Evolutionary conservation across 2,113 vertebrate genomes (phyloP).

Genomic region (Ochotona curzoniae): DNA sequence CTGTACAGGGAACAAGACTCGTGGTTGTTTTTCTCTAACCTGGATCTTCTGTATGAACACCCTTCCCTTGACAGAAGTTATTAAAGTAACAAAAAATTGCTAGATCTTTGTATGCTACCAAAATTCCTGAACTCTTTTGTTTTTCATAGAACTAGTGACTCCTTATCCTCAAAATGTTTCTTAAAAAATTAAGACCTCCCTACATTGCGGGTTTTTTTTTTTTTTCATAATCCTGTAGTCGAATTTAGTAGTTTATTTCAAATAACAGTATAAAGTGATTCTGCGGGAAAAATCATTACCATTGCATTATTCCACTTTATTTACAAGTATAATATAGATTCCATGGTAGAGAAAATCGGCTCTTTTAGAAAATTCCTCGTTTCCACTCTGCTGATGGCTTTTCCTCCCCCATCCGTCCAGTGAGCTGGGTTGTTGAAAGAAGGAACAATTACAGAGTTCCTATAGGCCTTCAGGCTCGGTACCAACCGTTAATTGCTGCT

Average conservation of each 20-base stretch:
- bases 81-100: background rate
- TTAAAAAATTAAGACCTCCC: constrained; percentile 26
- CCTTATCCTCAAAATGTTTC: background rate
- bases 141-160: background rate
- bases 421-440: background rate
- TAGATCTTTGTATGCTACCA: background rate
- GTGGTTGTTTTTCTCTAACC: background rate
- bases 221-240: constrained; percentile 10
- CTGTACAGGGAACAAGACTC: background rate
- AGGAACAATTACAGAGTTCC: background rate
- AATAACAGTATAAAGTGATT: constrained; percentile 41
- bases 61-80: background rate
- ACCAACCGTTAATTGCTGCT: background rate
- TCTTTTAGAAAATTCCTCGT: constrained; percentile 14
- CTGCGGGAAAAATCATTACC: constrained; percentile 26
- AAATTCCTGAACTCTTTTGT: background rate
- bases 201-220: background rate
- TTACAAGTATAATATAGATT: background rate
- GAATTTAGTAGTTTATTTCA: constrained; percentile 26
- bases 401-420: background rate
- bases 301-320: constrained; percentile 32
- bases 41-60: background rate
- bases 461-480: background rate
- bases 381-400: background rate
- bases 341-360: background rate